Conservation (phyloP, 2,888 invertebrate species). For the Terebella lapidaria region DNA sequence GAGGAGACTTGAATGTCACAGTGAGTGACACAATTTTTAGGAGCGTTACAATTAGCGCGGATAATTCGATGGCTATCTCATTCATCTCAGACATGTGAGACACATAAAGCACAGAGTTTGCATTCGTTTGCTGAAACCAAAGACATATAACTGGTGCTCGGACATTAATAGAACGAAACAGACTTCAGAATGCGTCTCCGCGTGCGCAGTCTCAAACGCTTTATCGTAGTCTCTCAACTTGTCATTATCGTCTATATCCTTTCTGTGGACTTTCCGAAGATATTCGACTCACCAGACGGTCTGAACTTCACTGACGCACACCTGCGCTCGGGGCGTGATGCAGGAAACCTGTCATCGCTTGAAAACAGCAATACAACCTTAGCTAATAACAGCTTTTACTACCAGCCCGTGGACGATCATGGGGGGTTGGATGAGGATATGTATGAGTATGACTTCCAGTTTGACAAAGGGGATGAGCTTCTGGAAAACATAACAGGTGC, state of each 20-base stretch:
- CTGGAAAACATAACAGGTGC: background rate
- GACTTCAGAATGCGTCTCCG: background rate
- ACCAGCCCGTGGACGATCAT: background rate
- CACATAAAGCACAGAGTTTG: too few species aligned
- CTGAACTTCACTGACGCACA: background rate
- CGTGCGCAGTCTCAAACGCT: background rate
- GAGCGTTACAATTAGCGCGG: too few species aligned
- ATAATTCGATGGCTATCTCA: too few species aligned
- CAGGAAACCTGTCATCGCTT: background rate
- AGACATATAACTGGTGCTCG: too few species aligned
- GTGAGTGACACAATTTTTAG: too few species aligned
- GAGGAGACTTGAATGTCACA: too few species aligned
- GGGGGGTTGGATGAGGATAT: background rate
- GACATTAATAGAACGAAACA: too few species aligned
- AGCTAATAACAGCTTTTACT: background rate
- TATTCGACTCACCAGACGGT: background rate
- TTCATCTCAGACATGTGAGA: too few species aligned
- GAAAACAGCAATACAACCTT: background rate
- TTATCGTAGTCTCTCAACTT: background rate
- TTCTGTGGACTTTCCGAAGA: background rate
- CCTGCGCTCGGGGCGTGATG: background rate
- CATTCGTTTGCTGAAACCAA: too few species aligned
- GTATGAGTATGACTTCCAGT: background rate
- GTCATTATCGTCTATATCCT: background rate
- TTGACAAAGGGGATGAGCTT: background rate